Percentiles rank a stretch among this genome's conserved stretches.
These are phyloP conservation scores for Ferdinandea cuprea DNA, from an alignment of 2,888 invertebrate species.

Conservation along the genomic window DNA sequence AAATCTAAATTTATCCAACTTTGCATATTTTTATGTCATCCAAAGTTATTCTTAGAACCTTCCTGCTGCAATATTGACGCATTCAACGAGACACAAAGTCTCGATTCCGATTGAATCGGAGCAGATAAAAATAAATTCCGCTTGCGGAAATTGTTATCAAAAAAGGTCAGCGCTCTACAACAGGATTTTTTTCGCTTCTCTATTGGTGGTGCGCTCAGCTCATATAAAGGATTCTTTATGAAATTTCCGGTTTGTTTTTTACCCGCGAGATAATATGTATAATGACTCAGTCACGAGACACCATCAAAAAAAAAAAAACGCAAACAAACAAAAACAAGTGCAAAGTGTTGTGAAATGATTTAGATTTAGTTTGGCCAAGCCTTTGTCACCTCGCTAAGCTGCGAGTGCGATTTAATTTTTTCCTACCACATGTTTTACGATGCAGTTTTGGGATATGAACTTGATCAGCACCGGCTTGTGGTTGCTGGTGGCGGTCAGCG, in stretches of 20 bases:
- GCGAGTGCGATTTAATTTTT: conserved; percentile 1
- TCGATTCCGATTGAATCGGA: conserved; percentile 33
- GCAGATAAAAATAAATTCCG: conserved; percentile 56
- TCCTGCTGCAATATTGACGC: conserved; percentile 59
- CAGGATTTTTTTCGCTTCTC: conserved; percentile 57
- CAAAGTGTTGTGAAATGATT: conserved; percentile 19
- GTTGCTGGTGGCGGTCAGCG: conserved; percentile 29
- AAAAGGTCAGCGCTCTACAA: conserved; percentile 73
- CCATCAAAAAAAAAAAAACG: conserved; percentile 12
- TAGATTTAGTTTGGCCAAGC: conserved; percentile 33
- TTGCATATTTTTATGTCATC: conserved; percentile 47
- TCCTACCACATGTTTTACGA: conserved; percentile 3
- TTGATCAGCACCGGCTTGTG: conserved; percentile 46
- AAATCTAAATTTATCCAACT: conserved; percentile 58
- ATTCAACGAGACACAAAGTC: conserved; percentile 34
- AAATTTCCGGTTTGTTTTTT: conserved; percentile 58
- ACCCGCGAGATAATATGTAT: not conserved
- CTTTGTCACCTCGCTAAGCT: conserved; percentile 45
- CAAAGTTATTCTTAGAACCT: conserved; percentile 54
- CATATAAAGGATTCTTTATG: conserved; percentile 26
- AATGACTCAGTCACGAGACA: conserved; percentile 50
- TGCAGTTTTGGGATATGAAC: conserved; percentile 53
- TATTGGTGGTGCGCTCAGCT: conserved; percentile 42
- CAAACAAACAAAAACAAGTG: too few relatives aligned
- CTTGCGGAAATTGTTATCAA: conserved; percentile 69